These are phyloP conservation scores for Caenorhabditis sp. DNA, from an alignment of 2,888 invertebrate species.

Conservation along the genomic window DNA sequence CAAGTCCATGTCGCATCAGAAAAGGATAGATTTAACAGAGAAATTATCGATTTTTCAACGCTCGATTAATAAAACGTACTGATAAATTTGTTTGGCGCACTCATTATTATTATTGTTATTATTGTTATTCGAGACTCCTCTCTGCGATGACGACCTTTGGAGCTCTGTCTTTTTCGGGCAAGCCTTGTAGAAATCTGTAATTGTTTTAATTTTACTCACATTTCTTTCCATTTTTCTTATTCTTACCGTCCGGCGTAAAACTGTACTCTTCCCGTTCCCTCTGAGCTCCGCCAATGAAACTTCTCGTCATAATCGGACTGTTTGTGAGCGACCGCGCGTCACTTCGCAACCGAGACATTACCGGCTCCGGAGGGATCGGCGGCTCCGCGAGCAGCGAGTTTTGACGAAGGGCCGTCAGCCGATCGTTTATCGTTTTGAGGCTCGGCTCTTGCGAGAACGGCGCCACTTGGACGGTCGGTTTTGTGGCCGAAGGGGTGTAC, in stretches of 20 bases:
- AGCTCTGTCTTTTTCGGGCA: slow-evolving; percentile 36
- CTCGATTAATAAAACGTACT: too few species aligned
- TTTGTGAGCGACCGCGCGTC: slow-evolving; percentile 41
- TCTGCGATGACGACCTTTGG: slow-evolving; percentile 59
- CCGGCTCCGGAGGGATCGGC: slow-evolving; percentile 8
- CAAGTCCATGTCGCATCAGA: too few species aligned
- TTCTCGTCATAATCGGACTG: slow-evolving; percentile 53
- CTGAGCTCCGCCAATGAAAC: slow-evolving; percentile 12
- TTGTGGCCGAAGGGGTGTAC: not conserved
- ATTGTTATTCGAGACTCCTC: slow-evolving; percentile 10
- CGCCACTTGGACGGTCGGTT: slow-evolving; percentile 50
- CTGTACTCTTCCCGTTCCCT: slow-evolving; percentile 20
- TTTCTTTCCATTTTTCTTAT: not conserved
- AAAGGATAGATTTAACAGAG: too few species aligned
- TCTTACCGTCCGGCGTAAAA: slow-evolving; percentile 14
- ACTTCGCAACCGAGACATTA: slow-evolving; percentile 1
- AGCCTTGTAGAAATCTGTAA: slow-evolving; percentile 39
- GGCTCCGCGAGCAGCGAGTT: slow-evolving; percentile 27
- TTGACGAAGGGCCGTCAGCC: slow-evolving; percentile 45
- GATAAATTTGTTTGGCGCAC: slow-evolving; percentile 22
- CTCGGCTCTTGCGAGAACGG: slow-evolving; percentile 50
- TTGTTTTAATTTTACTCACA: not conserved
- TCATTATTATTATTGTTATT: slow-evolving; percentile 17
- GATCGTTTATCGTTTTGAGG: slow-evolving; percentile 54
- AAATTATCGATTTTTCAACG: not conserved